Conservation (phyloP, 2,888 invertebrate genomes). For the Epiblema foenella region DNA sequence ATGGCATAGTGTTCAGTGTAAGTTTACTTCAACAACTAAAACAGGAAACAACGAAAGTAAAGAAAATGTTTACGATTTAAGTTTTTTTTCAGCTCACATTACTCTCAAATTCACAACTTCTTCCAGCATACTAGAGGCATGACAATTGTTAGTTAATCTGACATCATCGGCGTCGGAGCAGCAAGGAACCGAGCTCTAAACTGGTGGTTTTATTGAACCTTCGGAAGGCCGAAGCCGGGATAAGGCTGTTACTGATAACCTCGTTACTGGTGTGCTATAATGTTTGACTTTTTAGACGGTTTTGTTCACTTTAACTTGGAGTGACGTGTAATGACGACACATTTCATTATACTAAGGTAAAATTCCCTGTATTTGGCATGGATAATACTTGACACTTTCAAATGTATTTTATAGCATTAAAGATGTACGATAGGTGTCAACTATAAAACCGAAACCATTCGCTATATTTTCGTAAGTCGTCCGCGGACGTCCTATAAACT, state of each 20-base stretch:
- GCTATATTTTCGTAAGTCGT: slow-evolving; percentile 8
- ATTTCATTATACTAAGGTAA: background rate
- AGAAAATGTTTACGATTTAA: too few species aligned
- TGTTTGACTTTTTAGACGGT: background rate
- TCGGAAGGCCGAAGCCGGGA: slow-evolving; percentile 49
- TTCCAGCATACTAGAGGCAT: background rate
- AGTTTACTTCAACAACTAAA: too few species aligned
- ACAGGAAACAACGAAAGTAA: too few species aligned
- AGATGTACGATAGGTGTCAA: too few species aligned
- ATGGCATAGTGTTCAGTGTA: too few species aligned
- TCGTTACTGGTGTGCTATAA: slow-evolving; percentile 11
- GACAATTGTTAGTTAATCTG: slow-evolving; percentile 2
- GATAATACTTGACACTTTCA: too few species aligned
- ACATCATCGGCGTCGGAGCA: slow-evolving; percentile 3
- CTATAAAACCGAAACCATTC: background rate
- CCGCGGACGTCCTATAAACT: slow-evolving; percentile 27
- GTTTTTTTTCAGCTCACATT: too few species aligned
- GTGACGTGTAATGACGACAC: background rate
- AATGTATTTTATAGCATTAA: too few species aligned
- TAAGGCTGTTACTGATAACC: slow-evolving; percentile 50
- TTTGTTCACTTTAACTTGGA: background rate
- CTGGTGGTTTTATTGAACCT: slow-evolving; percentile 55
- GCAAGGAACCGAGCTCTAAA: slow-evolving; percentile 48
- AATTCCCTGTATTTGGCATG: too few species aligned
- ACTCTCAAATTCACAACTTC: too few species aligned